phyloP scores from a whole-genome alignment of 2,113 vertebrate genomes.

The Loxodonta africana region DNA sequence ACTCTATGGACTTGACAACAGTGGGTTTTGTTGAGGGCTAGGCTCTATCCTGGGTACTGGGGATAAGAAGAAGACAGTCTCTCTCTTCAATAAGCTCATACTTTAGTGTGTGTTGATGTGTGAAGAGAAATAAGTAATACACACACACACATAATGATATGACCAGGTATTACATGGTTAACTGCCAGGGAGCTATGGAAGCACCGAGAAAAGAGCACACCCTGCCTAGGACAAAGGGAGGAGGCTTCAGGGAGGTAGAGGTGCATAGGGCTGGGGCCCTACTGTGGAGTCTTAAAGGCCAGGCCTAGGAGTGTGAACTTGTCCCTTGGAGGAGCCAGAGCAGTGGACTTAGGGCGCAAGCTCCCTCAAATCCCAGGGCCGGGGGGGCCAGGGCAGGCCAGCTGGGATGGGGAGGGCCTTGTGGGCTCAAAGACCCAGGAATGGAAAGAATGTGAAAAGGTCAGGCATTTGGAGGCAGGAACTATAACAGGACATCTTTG shows the following conservation, averaged over 20 bases:
- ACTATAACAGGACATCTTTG: neutral
- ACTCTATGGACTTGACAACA: neutral
- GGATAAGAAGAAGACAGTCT: neutral
- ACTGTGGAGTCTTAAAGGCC: neutral
- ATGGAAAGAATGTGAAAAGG: neutral
- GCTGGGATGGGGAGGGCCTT: neutral
- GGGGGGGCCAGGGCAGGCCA: neutral
- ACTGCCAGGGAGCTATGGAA: neutral
- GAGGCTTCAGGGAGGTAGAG: neutral
- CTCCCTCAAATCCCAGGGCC: neutral
- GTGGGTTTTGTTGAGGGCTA: neutral
- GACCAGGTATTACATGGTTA: neutral
- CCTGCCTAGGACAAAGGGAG: neutral
- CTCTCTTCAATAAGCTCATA: neutral
- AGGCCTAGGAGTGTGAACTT: neutral
- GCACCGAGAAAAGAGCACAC: rapidly evolving
- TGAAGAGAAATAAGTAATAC: neutral
- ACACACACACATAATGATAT: too few species aligned
- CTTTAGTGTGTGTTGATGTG: neutral
- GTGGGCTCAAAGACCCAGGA: neutral
- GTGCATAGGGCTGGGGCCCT: too few species aligned
- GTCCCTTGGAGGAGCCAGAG: neutral
- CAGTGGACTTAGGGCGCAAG: neutral
- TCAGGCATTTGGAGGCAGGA: too few species aligned
- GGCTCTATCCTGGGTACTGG: neutral